Evolutionary conservation across 1,140 invertebrate genomes (phyloP), one percentile per base, ranked within the genome.

Genomic region (Drosophila gunungcola): DNA sequence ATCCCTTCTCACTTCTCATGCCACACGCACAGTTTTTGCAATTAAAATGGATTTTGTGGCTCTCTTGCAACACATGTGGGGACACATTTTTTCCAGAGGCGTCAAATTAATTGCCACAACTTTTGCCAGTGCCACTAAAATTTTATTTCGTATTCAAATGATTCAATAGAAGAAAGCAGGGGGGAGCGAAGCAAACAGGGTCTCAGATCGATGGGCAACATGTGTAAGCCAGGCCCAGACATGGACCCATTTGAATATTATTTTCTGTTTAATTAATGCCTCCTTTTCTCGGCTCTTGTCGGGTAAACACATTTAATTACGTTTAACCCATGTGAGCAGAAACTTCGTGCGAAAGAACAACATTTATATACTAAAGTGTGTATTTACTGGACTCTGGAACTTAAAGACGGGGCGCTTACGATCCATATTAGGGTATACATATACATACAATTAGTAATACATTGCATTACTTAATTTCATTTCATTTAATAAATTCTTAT

Each of bases 1-100:
- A 89, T 89, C 83, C 83, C 84, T 83, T 82, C 83, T 63, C 70
- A 79, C 55, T 88, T 82, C 60, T 58, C 70, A 78, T 75, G 84
- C 79, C 83, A 89, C 83, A 86, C 83, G 83, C 83, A 86, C 76
- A 56, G 78, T 52, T 52, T 78, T 82, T 65, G 83, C 79, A 88
- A 88, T 86, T 86, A 88, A 86, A 86, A 79, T 78, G 78, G 49
- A 70, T 70, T 78, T 67, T 62, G 49, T 63, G 63, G 62, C 60
- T 43, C 32, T 60, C 55, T 67, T 56, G 53, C 53, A 63, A 76
- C 70, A 69, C 48, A 51, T 51, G 29, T 80, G 78, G 43, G 46
- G 54, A 72, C 62, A 65, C 21, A 65, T 32, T 16, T 52, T 74
- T 62, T 51, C 58, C 48, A 75, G 65, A 84, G 80, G 76, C 76